A percentile compares a stretch with the other conserved stretches of the same genome.
Evolutionary conservation across 1,140 invertebrate genomes (phyloP).

Genomic region (Drosophila kepulauana): DNA sequence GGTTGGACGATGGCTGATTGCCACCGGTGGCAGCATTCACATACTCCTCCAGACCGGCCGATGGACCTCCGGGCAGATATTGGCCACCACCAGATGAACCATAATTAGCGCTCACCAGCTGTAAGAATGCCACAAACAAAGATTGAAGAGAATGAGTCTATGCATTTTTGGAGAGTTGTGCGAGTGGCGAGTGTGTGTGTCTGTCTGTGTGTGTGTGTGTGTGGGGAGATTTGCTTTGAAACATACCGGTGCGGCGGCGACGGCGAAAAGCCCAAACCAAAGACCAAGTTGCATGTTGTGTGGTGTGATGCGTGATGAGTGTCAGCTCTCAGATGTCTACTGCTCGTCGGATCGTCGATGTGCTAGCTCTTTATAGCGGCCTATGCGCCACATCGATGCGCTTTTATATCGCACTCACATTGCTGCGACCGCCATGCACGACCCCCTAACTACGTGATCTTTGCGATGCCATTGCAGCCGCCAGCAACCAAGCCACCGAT

Average conservation of each 20-base stretch:
- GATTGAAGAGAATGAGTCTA: neutral
- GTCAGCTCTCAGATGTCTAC: conserved; percentile 59
- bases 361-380: conserved; percentile 74
- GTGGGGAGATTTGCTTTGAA: neutral
- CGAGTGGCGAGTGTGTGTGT: neutral
- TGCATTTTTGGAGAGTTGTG: neutral
- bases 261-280: conserved; percentile 77
- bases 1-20: conserved; percentile 59
- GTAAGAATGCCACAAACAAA: conserved; percentile 4
- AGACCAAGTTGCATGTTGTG: conserved; percentile 76
- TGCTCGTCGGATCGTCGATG: conserved; percentile 57
- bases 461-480: conserved; percentile 63
- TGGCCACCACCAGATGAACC: conserved; percentile 46
- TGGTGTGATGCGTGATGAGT: conserved; percentile 55
- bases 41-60: conserved; percentile 72
- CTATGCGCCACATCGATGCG: conserved; percentile 21
- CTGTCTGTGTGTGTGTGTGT: too few relatives aligned
- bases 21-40: conserved; percentile 74
- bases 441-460: conserved; percentile 69
- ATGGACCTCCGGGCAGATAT: conserved; percentile 60
- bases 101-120: conserved; percentile 75
- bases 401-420: conserved; percentile 57
- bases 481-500: conserved; percentile 48
- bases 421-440: conserved; percentile 41
- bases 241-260: conserved; percentile 81